phyloP scores from a whole-genome alignment of 1,140 invertebrate genomes.

The Caenorhabditis tropicalis region DNA sequence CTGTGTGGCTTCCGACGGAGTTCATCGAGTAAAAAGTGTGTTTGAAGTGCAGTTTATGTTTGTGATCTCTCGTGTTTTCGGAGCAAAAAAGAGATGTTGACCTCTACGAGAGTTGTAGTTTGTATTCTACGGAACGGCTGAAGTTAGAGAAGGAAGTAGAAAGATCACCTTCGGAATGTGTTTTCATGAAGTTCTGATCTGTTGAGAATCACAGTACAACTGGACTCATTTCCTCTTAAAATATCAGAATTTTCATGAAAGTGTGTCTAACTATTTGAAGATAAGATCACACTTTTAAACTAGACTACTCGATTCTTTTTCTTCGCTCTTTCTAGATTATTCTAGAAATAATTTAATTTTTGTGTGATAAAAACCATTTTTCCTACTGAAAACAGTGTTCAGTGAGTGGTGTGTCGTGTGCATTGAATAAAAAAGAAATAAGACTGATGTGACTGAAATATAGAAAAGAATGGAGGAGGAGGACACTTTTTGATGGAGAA shows the following conservation, averaged over 20 bases:
- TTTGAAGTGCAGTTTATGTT: conserved; percentile 19
- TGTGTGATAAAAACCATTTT: neutral
- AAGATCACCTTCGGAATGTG: neutral
- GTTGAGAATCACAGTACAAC: no score
- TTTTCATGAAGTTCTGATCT: no score
- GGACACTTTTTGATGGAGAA: neutral
- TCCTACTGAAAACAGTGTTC: neutral
- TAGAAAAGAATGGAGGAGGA: neutral
- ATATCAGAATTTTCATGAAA: neutral
- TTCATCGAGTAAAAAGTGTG: neutral
- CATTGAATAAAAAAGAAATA: neutral
- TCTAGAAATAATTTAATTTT: neutral
- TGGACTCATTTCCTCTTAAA: neutral
- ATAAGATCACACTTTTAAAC: neutral
- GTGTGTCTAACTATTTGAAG: neutral
- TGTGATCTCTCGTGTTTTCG: neutral
- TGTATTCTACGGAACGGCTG: neutral
- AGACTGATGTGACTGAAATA: neutral
- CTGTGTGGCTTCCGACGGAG: neutral
- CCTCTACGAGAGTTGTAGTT: neutral
- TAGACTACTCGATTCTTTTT: conserved; percentile 9
- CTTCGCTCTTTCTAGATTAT: neutral
- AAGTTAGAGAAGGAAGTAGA: neutral
- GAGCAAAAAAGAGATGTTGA: neutral
- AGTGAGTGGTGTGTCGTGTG: neutral